phyloP scores from a whole-genome alignment of 2,888 invertebrate species.

The Apodemia duryi region DNA sequence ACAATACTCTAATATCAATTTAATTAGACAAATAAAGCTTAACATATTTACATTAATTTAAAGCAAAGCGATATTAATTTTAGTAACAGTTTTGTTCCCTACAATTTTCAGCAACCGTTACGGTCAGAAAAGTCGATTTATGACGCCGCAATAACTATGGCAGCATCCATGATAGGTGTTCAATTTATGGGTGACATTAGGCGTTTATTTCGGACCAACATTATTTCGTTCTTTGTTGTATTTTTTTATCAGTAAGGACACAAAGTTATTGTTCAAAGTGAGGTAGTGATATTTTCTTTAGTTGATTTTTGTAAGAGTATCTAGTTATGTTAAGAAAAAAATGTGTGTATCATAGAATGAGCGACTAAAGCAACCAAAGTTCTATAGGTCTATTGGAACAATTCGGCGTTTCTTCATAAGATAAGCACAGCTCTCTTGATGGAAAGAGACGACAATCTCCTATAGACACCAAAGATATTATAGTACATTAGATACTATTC shows the following conservation, averaged over 20 bases:
- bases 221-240: conserved; percentile 37
- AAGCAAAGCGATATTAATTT: conserved; percentile 14
- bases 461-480: no score
- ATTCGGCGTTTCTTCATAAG: no score
- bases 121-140: conserved; percentile 41
- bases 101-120: conserved; percentile 1
- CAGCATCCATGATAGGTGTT: conserved; percentile 47
- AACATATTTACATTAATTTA: neutral
- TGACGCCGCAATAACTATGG: conserved; percentile 55
- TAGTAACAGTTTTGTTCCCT: conserved; percentile 6
- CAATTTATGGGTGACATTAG: conserved; percentile 54
- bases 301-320: no score
- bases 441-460: no score
- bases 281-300: no score
- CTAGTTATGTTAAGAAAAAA: no score
- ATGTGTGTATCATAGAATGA: no score
- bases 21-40: neutral
- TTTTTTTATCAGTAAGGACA: conserved; percentile 1
- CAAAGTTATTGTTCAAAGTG: neutral
- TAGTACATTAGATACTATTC: no score
- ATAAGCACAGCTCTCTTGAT: no score
- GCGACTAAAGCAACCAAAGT: no score
- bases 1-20: no score
- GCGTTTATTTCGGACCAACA: conserved; percentile 41
- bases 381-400: no score